Percentiles rank a stretch among this genome's conserved stretches.
Conservation (phyloP, 2,113 vertebrate species). For the Penelope pileata region DNA sequence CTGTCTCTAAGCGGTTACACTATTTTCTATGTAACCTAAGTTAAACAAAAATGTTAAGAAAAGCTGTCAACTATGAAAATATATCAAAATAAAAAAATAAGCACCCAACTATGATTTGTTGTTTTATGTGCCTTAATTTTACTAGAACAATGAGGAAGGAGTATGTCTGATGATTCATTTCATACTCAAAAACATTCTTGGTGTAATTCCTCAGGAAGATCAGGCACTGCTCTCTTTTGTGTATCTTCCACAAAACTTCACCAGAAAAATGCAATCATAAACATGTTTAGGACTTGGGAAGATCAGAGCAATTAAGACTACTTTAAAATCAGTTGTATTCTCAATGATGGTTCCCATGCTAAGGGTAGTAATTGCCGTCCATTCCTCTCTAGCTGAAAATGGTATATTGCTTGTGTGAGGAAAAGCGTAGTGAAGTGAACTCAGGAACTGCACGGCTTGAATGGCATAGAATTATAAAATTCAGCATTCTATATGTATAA, state of each 20-base stretch:
- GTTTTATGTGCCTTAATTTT: neutral
- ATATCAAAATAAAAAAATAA: constrained; percentile 18
- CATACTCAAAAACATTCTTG: neutral
- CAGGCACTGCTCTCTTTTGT: neutral
- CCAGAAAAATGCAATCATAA: neutral
- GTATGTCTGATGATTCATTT: neutral
- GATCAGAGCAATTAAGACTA: neutral
- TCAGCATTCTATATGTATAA: neutral
- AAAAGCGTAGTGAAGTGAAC: neutral
- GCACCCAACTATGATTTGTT: neutral
- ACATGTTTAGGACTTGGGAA: neutral
- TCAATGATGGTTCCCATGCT: neutral
- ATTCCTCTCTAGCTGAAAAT: neutral
- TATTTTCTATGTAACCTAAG: neutral
- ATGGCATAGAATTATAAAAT: neutral
- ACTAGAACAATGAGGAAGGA: neutral
- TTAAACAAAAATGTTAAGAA: constrained; percentile 19
- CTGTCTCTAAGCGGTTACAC: neutral
- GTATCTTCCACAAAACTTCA: neutral
- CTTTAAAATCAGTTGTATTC: neutral
- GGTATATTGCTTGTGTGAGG: fast-evolving
- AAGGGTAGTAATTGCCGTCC: neutral
- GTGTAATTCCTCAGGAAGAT: neutral
- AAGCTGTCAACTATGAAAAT: constrained; percentile 11
- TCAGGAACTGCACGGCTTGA: neutral